These are phyloP conservation scores for Aricia artaxerxes DNA, from an alignment of 2,888 invertebrate genomes.

Conservation along the genomic window DNA sequence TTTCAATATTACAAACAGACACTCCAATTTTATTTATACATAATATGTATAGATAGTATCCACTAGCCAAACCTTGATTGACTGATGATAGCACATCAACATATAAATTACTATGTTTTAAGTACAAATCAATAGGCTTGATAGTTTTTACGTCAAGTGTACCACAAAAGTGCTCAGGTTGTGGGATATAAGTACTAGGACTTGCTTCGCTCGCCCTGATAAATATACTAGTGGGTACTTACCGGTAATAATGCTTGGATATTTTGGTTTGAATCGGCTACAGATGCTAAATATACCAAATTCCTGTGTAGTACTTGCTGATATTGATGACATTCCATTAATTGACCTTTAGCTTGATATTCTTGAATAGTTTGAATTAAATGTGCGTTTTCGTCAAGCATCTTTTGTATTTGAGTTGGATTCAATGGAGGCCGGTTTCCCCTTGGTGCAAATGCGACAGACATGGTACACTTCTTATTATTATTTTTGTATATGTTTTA, in stretches of 20 bases:
- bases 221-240: constrained; percentile 50
- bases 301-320: constrained; percentile 97
- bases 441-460: constrained; percentile 87
- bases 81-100: too few species aligned
- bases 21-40: too few species aligned
- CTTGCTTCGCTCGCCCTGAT: too few species aligned
- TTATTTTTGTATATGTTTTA: background rate
- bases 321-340: constrained; percentile 95
- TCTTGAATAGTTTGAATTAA: constrained; percentile 98
- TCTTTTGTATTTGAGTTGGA: constrained; percentile 94
- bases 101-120: too few species aligned
- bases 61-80: too few species aligned
- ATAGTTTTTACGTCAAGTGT: too few species aligned
- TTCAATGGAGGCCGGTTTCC: constrained; percentile 88
- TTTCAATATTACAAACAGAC: too few species aligned
- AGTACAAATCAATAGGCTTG: too few species aligned
- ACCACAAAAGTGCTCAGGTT: too few species aligned
- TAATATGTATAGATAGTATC: too few species aligned
- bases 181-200: too few species aligned
- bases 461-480: constrained; percentile 71
- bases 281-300: constrained; percentile 95
- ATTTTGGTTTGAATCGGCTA: constrained; percentile 98
- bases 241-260: constrained; percentile 94
- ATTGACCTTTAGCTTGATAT: constrained; percentile 96
- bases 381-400: constrained; percentile 98